phyloP scores from a whole-genome alignment of 1,140 invertebrate species.

The Drosophila arawakana region DNA sequence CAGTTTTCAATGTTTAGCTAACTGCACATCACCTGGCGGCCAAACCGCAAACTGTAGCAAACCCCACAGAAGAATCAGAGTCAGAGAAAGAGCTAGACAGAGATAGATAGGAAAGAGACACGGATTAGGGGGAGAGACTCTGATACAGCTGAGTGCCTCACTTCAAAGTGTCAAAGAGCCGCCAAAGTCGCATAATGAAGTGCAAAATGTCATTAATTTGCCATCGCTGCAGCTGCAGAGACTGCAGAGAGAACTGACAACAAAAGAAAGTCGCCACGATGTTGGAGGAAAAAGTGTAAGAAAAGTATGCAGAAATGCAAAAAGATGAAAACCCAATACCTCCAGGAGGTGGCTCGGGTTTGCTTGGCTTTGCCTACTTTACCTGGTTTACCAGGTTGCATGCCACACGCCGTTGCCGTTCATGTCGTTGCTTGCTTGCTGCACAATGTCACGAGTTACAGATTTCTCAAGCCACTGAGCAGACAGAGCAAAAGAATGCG shows the following conservation, averaged over 20 bases:
- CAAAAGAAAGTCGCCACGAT: conserved; percentile 72
- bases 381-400: conserved; percentile 14
- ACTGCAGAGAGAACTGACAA: conserved; percentile 31
- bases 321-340: conserved; percentile 43
- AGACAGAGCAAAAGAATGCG: conserved; percentile 67
- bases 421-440: neutral
- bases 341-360: too few relatives aligned
- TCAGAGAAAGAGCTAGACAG: neutral
- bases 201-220: conserved; percentile 83
- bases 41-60: conserved; percentile 59
- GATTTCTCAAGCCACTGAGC: conserved; percentile 79
- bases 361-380: too few relatives aligned
- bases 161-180: conserved; percentile 81
- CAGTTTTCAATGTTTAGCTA: conserved; percentile 39
- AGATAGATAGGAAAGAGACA: neutral
- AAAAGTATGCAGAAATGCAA: conserved; percentile 76
- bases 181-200: conserved; percentile 81
- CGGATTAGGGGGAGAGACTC: conserved; percentile 1
- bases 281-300: conserved; percentile 56
- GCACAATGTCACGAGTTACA: conserved; percentile 75
- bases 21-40: conserved; percentile 67
- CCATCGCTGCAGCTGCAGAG: conserved; percentile 63
- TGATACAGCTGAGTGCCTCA: conserved; percentile 75
- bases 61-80: conserved; percentile 13
- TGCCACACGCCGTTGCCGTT: conserved; percentile 45